A percentile compares a stretch with the other conserved stretches of the same genome.
Evolutionary conservation across 2,113 vertebrate species (phyloP).

Genomic region (Fregetta grallaria): DNA sequence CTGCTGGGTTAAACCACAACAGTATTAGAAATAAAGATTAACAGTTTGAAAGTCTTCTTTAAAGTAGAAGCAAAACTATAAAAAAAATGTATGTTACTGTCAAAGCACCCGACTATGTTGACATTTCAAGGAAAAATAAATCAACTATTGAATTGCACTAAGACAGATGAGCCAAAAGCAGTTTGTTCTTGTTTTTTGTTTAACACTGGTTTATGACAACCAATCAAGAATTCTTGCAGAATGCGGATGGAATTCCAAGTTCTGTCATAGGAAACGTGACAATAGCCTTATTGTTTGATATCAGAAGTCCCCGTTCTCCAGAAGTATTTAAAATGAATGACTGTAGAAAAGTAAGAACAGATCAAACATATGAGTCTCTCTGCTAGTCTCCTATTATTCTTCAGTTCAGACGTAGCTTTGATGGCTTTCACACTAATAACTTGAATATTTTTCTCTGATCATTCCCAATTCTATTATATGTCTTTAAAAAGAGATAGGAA

Average conservation of each 20-base stretch:
- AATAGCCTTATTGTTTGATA: not conserved
- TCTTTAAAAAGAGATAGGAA: not conserved
- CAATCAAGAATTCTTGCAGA: not conserved
- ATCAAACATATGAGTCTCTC: not conserved
- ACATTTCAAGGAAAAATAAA: not conserved
- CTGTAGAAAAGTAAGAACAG: not conserved
- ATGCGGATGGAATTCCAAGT: not conserved
- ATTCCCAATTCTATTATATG: not conserved
- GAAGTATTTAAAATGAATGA: not conserved
- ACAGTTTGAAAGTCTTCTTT: not conserved
- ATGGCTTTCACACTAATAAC: not conserved
- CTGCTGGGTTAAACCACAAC: too few species aligned
- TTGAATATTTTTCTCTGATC: not conserved
- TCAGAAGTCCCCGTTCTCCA: not conserved
- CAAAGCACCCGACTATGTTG: not conserved
- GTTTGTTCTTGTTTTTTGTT: not conserved
- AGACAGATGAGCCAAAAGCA: not conserved
- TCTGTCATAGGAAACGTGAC: not conserved
- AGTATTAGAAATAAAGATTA: not conserved
- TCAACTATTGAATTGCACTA: not conserved
- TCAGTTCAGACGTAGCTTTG: not conserved
- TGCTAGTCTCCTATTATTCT: not conserved
- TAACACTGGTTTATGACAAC: not conserved
- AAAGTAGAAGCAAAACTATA: not conserved
- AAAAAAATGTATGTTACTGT: not conserved